Evolutionary conservation across 1,140 invertebrate species (phyloP).

Genomic region (Aphaenogaster ashmeadi): DNA sequence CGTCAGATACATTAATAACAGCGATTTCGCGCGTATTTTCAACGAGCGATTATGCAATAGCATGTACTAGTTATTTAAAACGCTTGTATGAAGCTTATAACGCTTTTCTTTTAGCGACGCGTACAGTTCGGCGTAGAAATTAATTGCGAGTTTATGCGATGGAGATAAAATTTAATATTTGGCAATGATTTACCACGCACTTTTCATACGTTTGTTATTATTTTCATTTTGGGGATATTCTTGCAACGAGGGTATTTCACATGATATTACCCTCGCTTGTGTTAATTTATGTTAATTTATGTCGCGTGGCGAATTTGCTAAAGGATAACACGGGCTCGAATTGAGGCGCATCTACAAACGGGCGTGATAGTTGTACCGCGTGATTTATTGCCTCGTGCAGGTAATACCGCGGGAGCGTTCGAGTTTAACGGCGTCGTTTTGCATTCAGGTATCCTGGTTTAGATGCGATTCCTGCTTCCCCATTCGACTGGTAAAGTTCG

Average conservation of each 20-base stretch:
- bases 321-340: conserved; percentile 59
- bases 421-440: conserved; percentile 57
- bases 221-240: conserved; percentile 26
- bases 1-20: not conserved
- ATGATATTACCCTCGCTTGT: conserved; percentile 33
- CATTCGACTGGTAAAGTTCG: conserved; percentile 69
- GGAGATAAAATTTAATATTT: conserved; percentile 47
- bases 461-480: conserved; percentile 68
- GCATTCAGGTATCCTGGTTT: conserved; percentile 72
- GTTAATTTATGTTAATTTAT: conserved; percentile 62
- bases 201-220: conserved; percentile 21
- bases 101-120: not conserved
- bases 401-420: conserved; percentile 39
- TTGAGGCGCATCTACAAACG: conserved; percentile 56
- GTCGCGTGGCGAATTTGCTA: conserved; percentile 53
- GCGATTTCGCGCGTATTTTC: not conserved
- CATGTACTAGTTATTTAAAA: conserved; percentile 15
- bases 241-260: conserved; percentile 35
- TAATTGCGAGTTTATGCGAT: conserved; percentile 23
- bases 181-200: conserved; percentile 38
- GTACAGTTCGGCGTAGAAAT: not conserved
- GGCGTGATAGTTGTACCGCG: conserved; percentile 52
- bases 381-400: conserved; percentile 55
- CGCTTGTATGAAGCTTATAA: not conserved
- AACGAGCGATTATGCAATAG: not conserved